These are phyloP conservation scores for Oscheius sp. DNA, from an alignment of 2,888 invertebrate genomes.

Conservation along the genomic window DNA sequence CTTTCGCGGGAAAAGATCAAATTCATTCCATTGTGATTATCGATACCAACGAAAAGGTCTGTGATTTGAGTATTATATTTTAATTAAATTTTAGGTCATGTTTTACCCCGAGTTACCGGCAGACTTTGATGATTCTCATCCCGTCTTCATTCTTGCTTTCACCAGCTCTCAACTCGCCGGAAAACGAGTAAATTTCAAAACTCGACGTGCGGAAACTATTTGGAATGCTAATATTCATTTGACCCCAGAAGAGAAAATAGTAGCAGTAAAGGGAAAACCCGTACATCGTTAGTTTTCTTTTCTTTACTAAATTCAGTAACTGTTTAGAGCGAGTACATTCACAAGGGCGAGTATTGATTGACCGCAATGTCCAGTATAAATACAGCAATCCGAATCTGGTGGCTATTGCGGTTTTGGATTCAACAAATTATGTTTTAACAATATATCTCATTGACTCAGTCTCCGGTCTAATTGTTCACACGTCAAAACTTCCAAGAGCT, in stretches of 20 bases:
- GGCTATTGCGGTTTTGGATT: constrained; percentile 54
- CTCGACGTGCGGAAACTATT: constrained; percentile 21
- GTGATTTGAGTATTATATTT: too few relatives aligned
- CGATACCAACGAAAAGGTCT: constrained; percentile 46
- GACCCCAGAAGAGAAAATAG: constrained; percentile 58
- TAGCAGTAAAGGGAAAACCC: constrained; percentile 63
- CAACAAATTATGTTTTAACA: constrained; percentile 77
- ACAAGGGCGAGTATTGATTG: constrained; percentile 91
- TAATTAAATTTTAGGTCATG: constrained; percentile 8
- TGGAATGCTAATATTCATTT: constrained; percentile 63
- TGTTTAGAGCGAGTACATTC: constrained; percentile 82
- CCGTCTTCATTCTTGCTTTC: constrained; percentile 7
- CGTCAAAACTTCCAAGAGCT: constrained; percentile 86
- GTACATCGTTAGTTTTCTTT: constrained; percentile 36
- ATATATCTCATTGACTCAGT: constrained; percentile 90
- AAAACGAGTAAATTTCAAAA: constrained; percentile 33
- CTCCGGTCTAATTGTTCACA: constrained; percentile 84
- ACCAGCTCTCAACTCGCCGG: not conserved
- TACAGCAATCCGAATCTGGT: constrained; percentile 94
- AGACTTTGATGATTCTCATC: constrained; percentile 8
- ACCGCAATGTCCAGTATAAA: constrained; percentile 96
- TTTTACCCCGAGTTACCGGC: constrained; percentile 20
- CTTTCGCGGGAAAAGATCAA: constrained; percentile 57
- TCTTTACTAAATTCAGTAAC: not conserved
- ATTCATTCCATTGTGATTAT: constrained; percentile 63